phyloP scores from a whole-genome alignment of 2,113 vertebrate species.

The Pluvianellus socialis region DNA sequence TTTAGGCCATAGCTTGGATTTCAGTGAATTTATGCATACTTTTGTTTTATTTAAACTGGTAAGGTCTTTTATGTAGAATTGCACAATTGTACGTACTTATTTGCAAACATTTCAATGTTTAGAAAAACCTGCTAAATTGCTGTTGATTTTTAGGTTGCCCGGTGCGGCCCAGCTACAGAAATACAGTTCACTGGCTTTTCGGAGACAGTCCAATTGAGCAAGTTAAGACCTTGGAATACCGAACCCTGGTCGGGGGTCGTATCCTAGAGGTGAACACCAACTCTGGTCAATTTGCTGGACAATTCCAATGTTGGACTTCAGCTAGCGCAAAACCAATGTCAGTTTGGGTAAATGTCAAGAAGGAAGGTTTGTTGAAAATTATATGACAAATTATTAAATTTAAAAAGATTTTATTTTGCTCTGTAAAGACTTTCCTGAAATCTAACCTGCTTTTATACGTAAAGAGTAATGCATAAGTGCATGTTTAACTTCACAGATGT shows the following conservation, averaged over 20 bases:
- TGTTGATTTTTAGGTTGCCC: constrained; percentile 71
- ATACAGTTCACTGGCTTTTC: constrained; percentile 75
- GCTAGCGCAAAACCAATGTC: constrained; percentile 67
- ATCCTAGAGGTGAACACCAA: constrained; percentile 81
- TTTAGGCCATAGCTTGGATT: not conserved
- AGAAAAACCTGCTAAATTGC: not conserved
- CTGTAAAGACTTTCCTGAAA: not conserved
- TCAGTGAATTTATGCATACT: not conserved
- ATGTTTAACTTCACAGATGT: not conserved
- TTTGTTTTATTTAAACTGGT: not conserved
- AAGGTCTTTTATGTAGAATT: not conserved
- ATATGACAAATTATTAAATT: constrained; percentile 51
- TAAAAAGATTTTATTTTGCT: not conserved
- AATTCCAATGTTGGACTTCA: constrained; percentile 73
- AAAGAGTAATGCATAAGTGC: not conserved
- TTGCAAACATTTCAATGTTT: not conserved
- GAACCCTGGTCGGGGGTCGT: constrained; percentile 72
- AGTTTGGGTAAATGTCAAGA: constrained; percentile 78
- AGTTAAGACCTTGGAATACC: constrained; percentile 61
- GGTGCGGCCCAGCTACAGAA: constrained; percentile 67
- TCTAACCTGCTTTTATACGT: not conserved
- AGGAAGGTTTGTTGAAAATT: constrained; percentile 75
- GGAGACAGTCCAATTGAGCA: constrained; percentile 72
- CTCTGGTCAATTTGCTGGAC: constrained; percentile 71
- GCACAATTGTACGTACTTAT: accelerated